Conservation (phyloP, 2,888 invertebrate genomes). For the Torymus texanus region DNA sequence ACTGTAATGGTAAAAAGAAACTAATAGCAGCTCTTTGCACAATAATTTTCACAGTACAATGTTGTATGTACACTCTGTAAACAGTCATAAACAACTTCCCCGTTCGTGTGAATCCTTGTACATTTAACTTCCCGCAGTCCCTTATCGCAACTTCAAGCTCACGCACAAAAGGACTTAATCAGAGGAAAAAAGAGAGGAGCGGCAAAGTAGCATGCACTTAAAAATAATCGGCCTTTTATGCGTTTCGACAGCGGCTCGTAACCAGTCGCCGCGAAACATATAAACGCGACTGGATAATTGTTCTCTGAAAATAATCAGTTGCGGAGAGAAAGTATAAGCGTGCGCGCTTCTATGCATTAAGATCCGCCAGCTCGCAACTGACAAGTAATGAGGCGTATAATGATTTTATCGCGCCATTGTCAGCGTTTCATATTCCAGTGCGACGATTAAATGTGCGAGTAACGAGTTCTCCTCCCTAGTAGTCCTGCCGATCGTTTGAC, state of each 20-base stretch:
- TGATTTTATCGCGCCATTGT: conserved; percentile 68
- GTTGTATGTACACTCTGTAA: too few relatives aligned
- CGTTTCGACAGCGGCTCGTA: neutral
- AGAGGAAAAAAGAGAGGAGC: neutral
- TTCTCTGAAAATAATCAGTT: too few relatives aligned
- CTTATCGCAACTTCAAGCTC: neutral
- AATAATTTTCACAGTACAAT: too few relatives aligned
- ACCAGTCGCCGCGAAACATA: neutral
- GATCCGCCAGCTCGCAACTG: conserved; percentile 25
- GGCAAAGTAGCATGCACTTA: neutral
- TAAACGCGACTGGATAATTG: conserved; percentile 8
- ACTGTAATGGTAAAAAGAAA: too few relatives aligned
- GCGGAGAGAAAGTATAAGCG: too few relatives aligned
- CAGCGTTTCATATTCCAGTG: conserved; percentile 65
- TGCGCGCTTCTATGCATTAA: conserved; percentile 7
- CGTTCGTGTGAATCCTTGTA: neutral
- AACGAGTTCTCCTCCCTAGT: conserved; percentile 63
- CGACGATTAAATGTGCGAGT: conserved; percentile 66
- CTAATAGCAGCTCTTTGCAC: too few relatives aligned
- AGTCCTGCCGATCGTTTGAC: conserved; percentile 54
- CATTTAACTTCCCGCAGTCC: neutral
- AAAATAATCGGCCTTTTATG: neutral
- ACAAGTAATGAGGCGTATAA: conserved; percentile 66
- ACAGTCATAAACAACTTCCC: too few relatives aligned
- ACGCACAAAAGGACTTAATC: neutral